Percentiles rank a stretch among this genome's conserved stretches.
Evolutionary conservation across 1,140 invertebrate species (phyloP).

Genomic region (Armadillidium nasatum): DNA sequence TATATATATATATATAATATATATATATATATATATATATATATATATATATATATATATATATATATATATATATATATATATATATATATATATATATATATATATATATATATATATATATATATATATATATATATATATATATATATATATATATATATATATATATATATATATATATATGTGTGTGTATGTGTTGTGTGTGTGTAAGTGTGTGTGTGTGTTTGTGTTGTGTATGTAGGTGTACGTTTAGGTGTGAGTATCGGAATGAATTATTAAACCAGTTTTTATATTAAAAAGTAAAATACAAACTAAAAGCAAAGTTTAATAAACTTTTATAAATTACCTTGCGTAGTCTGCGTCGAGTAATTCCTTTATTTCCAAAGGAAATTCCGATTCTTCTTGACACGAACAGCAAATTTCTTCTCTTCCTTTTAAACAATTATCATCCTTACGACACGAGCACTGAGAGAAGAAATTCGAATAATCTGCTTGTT

Average conservation of each 20-base stretch:
- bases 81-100: not conserved
- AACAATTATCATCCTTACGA: not conserved
- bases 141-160: too few species aligned
- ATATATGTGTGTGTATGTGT: not conserved
- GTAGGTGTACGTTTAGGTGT: too few species aligned
- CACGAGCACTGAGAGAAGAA: not conserved
- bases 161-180: not conserved
- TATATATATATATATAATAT: too few species aligned
- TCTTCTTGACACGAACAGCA: not conserved
- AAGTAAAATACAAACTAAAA: too few species aligned
- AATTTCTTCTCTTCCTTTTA: not conserved
- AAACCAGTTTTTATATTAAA: too few species aligned
- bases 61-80: not conserved
- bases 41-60: too few species aligned
- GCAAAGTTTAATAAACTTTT: not conserved
- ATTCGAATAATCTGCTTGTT: not conserved
- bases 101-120: too few species aligned
- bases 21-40: too few species aligned
- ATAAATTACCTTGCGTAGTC: not conserved
- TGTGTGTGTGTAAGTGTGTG: too few species aligned
- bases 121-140: too few species aligned
- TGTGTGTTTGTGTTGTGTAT: too few species aligned
- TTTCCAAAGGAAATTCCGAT: constrained; percentile 7
- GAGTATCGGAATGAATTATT: too few species aligned
- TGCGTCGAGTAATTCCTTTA: not conserved